Conservation (phyloP, 2,888 invertebrate species). For the Agelastica alni region DNA sequence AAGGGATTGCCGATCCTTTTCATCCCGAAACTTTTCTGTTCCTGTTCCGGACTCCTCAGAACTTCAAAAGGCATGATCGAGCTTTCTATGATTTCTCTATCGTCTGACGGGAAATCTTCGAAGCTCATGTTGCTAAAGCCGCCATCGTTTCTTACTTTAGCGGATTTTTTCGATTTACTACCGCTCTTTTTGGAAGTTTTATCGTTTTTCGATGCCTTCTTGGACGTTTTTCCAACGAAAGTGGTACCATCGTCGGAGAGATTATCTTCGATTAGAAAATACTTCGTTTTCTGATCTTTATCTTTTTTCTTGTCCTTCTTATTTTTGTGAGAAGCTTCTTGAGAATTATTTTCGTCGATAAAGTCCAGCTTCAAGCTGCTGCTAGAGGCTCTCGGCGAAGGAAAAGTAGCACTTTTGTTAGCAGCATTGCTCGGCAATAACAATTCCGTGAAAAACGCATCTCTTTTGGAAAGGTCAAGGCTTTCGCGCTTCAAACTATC, state of each 20-base stretch:
- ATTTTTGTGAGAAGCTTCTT: slow-evolving; percentile 27
- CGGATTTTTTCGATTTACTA: slow-evolving; percentile 46
- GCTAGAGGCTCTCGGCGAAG: slow-evolving; percentile 14
- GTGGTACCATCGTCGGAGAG: slow-evolving; percentile 51
- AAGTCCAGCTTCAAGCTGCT: slow-evolving; percentile 19
- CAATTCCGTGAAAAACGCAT: slow-evolving; percentile 24
- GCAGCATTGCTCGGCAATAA: slow-evolving; percentile 19
- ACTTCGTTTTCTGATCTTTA: slow-evolving; percentile 58
- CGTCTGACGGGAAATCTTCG: slow-evolving; percentile 72
- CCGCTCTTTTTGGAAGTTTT: slow-evolving; percentile 45
- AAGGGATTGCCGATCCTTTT: slow-evolving; percentile 62
- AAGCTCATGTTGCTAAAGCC: slow-evolving; percentile 78
- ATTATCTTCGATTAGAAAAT: slow-evolving; percentile 59
- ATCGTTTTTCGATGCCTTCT: slow-evolving; percentile 48
- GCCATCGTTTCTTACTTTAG: slow-evolving; percentile 53
- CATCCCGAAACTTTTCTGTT: slow-evolving; percentile 57
- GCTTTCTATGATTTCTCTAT: slow-evolving; percentile 57
- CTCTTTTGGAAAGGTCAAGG: slow-evolving; percentile 31
- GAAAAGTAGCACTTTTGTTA: slow-evolving; percentile 13
- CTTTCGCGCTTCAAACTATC: slow-evolving; percentile 38
- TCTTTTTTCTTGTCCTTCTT: slow-evolving; percentile 52
- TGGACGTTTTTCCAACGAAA: slow-evolving; percentile 35
- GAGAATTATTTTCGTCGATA: slow-evolving; percentile 20
- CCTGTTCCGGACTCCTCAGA: slow-evolving; percentile 60
- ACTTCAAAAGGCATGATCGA: slow-evolving; percentile 67